Evolutionary conservation across 2,113 vertebrate species (phyloP), one percentile per base, ranked within the genome.

Genomic region (Scortum barcoo): DNA sequence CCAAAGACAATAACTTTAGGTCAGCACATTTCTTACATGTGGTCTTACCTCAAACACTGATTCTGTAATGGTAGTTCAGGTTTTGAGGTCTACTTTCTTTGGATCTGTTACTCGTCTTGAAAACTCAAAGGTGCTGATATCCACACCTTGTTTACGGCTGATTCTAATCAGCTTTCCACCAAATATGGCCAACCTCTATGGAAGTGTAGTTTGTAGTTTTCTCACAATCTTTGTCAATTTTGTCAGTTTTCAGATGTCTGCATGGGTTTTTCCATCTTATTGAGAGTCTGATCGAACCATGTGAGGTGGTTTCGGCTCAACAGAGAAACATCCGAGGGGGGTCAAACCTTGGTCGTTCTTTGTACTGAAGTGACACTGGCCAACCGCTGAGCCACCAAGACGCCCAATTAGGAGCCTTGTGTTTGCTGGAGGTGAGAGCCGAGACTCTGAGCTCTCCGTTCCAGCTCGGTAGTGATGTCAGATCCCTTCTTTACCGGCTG

Each of bases 391-490:
- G 28, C 20, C 50, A 14, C 36, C 0, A 8, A 42, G 44, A 19
- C 48, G 1, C 3, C 84, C 83, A 87, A 78, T 87, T 83, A 83
- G 65, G 28, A 53, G 1, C 24, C 22, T 24, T 67, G 26, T 44
- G 42, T 76, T 50, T 50, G 69, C 51, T 0, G 69, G 63, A 33
- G 0, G 12, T 73, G 58, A 75, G 53, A 67, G 30, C n/a, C 5
- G 65, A 24, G 66, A 68, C 65, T 7, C 33, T 68, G 61, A 26
- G 68, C 40, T 60, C 51, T 58, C 38, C 42, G 19, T 60, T 77
- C 68, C 68, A 77, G 56, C 38, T 72, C 57, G 0, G 46, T 5
- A 10, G 24, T 20, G 56, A n/a, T 48, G 72, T 9, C 60, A 60
- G 20, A 79, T 65, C 53, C 30, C 8, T 17, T 53, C 38, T 58